These are phyloP conservation scores for Folsomia manolachei DNA, from an alignment of 2,888 invertebrate species.

Conservation along the genomic window DNA sequence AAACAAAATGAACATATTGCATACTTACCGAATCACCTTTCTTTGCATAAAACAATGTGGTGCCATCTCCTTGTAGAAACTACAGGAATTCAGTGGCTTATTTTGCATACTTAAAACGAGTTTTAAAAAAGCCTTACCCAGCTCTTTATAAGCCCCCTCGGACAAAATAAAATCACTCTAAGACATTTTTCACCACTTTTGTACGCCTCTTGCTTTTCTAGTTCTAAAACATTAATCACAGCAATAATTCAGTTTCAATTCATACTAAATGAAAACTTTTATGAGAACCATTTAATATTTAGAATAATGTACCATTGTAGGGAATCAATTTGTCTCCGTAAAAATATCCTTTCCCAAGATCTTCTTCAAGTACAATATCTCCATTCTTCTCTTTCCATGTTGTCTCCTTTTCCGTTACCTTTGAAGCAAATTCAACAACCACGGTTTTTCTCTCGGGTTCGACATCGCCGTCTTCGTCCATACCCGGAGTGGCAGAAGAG, in stretches of 20 bases:
- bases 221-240: slow-evolving; percentile 24
- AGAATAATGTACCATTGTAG: slow-evolving; percentile 33
- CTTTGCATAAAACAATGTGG: slow-evolving; percentile 37
- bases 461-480: neutral
- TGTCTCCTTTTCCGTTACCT: slow-evolving; percentile 29
- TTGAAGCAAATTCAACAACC: slow-evolving; percentile 27
- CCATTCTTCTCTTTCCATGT: slow-evolving; percentile 38
- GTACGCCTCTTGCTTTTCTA: slow-evolving; percentile 27
- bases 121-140: too few relatives aligned
- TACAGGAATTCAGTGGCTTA: slow-evolving; percentile 34
- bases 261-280: too few relatives aligned
- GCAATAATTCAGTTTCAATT: too few relatives aligned
- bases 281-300: too few relatives aligned
- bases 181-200: slow-evolving; percentile 41
- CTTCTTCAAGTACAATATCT: slow-evolving; percentile 25
- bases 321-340: slow-evolving; percentile 44
- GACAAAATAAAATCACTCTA: slow-evolving; percentile 44
- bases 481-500: neutral
- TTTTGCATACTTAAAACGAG: too few relatives aligned
- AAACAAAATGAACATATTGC: too few relatives aligned
- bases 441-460: slow-evolving; percentile 14
- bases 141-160: too few relatives aligned
- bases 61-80: slow-evolving; percentile 39
- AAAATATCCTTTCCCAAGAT: slow-evolving; percentile 35
- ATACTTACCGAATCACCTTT: slow-evolving; percentile 35